These are phyloP conservation scores for Helleia helle DNA, from an alignment of 2,888 invertebrate species.

Conservation along the genomic window DNA sequence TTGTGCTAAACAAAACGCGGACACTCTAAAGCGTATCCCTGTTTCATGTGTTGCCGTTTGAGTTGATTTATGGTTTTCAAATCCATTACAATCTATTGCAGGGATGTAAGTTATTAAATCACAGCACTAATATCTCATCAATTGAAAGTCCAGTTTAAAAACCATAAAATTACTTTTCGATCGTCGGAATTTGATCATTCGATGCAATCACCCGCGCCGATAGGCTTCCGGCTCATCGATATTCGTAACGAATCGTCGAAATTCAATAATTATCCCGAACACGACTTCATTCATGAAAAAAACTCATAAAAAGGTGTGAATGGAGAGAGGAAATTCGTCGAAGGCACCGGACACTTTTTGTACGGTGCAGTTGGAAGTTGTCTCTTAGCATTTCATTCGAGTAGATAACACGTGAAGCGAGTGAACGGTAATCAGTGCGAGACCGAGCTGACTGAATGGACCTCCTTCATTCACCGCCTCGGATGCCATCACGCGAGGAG, in stretches of 20 bases:
- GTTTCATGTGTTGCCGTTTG: no score
- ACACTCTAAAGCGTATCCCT: no score
- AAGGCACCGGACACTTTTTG: constrained; percentile 44
- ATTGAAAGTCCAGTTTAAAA: constrained; percentile 53
- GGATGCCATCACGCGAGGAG: constrained; percentile 61
- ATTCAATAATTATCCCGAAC: constrained; percentile 73
- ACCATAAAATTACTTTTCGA: constrained; percentile 70
- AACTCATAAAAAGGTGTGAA: constrained; percentile 68
- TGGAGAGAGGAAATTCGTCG: constrained; percentile 50
- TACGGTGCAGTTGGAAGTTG: constrained; percentile 25
- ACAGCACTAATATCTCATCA: constrained; percentile 18
- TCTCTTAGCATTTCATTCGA: constrained; percentile 28
- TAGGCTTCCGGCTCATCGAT: constrained; percentile 71
- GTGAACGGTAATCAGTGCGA: constrained; percentile 66
- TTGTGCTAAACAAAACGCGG: no score
- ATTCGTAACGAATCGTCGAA: constrained; percentile 72
- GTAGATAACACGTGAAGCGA: constrained; percentile 68
- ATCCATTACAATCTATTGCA: neutral
- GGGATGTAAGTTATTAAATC: constrained; percentile 15
- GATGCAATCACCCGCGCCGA: constrained; percentile 60
- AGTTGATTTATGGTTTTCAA: no score
- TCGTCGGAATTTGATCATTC: constrained; percentile 59
- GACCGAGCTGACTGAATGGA: constrained; percentile 69
- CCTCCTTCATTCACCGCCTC: constrained; percentile 58
- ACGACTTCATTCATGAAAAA: constrained; percentile 72